phyloP scores from a whole-genome alignment of 1,140 invertebrate genomes.

The Apis florea region DNA sequence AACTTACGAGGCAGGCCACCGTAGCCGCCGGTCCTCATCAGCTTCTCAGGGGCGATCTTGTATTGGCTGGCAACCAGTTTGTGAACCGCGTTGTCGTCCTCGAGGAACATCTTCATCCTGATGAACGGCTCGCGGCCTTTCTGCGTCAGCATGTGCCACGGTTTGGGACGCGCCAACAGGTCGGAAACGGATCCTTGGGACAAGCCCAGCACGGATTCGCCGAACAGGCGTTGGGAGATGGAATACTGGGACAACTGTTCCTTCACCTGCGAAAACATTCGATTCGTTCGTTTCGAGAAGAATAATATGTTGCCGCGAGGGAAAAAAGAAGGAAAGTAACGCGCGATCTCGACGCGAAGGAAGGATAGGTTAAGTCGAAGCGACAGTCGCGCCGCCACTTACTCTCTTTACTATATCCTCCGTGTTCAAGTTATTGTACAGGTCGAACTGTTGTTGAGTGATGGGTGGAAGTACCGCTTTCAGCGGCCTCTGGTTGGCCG shows the following conservation, averaged over 20 bases:
- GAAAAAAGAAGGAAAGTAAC: no score
- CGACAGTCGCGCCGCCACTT: constrained; percentile 48
- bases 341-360: no score
- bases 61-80: constrained; percentile 98
- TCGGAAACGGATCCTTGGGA: constrained; percentile 98
- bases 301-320: no score
- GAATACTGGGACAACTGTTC: constrained; percentile 99
- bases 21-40: constrained; percentile 96
- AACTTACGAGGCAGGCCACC: constrained; percentile 90
- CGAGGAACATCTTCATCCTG: constrained; percentile 98
- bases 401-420: constrained; percentile 98
- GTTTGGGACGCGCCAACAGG: constrained; percentile 95
- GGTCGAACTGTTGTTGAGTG: constrained; percentile 99
- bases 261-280: constrained; percentile 85
- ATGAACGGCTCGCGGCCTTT: constrained; percentile 98
- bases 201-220: constrained; percentile 97
- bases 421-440: constrained; percentile 98
- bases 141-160: constrained; percentile 98
- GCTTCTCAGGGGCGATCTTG: constrained; percentile 97
- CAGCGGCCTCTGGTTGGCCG: constrained; percentile 91
- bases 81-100: constrained; percentile 98
- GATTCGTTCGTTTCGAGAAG: no score
- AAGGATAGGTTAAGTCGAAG: no score
- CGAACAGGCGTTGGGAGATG: constrained; percentile 98
- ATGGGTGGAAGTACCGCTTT: constrained; percentile 98